Evolutionary conservation across 2,888 invertebrate species (phyloP).

Genomic region (Drosophila diplacantha): DNA sequence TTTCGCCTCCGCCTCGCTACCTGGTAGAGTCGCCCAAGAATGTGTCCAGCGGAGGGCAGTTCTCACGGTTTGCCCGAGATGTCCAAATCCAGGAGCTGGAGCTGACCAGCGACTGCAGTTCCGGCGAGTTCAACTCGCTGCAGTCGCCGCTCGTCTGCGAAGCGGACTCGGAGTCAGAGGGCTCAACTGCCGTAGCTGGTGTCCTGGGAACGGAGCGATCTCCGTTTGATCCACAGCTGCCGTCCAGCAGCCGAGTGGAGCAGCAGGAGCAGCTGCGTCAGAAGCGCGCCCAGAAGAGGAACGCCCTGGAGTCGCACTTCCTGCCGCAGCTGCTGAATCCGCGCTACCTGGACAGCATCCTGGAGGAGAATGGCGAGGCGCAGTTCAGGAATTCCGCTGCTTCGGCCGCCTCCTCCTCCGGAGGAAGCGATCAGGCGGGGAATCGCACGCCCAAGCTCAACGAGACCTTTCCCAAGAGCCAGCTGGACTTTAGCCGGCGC

Average conservation of each 20-base stretch:
- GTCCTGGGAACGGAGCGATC: slow-evolving; percentile 19
- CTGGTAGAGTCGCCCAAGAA: slow-evolving; percentile 63
- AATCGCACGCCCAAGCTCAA: slow-evolving; percentile 73
- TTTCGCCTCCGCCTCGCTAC: slow-evolving; percentile 67
- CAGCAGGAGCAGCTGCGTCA: slow-evolving; percentile 77
- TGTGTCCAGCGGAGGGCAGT: slow-evolving; percentile 30
- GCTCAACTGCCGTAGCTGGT: slow-evolving; percentile 17
- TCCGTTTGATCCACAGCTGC: slow-evolving; percentile 56
- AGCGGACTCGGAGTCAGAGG: slow-evolving; percentile 80
- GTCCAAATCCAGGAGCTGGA: slow-evolving; percentile 77
- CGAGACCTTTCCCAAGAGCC: slow-evolving; percentile 77
- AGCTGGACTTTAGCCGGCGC: slow-evolving; percentile 74
- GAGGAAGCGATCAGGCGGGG: slow-evolving; percentile 40
- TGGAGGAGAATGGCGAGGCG: slow-evolving; percentile 86
- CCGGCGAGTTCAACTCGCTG: slow-evolving; percentile 71
- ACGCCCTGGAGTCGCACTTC: slow-evolving; percentile 80
- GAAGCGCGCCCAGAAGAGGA: slow-evolving; percentile 79
- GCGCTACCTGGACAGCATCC: slow-evolving; percentile 86
- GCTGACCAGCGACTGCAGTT: slow-evolving; percentile 74
- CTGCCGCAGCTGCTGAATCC: slow-evolving; percentile 81
- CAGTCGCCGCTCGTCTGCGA: slow-evolving; percentile 81
- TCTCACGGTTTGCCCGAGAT: slow-evolving; percentile 45
- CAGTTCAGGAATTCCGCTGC: background rate
- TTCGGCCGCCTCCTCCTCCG: slow-evolving; percentile 72
- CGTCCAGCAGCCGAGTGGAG: slow-evolving; percentile 56